A percentile compares a stretch with the other conserved stretches of the same genome.
phyloP scores from a whole-genome alignment of 2,888 invertebrate species.

The Mimumesa dahlbomi region DNA sequence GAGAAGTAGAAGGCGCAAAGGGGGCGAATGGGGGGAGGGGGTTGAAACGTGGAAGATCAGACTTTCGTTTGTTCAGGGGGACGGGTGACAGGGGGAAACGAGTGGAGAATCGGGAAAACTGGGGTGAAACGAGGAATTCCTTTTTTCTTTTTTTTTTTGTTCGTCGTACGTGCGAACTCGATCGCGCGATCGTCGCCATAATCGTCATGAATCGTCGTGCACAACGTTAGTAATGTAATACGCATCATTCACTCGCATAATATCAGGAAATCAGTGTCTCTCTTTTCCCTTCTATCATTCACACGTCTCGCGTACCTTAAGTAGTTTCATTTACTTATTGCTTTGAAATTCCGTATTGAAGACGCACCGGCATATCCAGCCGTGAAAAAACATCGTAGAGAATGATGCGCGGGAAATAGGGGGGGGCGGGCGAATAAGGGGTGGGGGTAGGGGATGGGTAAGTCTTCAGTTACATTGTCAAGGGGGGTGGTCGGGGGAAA shows the following conservation, averaged over 20 bases:
- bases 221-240: conserved; percentile 33
- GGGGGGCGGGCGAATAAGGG: conserved; percentile 1
- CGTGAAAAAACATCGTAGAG: conserved; percentile 51
- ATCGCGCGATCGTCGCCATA: conserved; percentile 27
- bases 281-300: conserved; percentile 6
- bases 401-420: conserved; percentile 44
- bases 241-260: conserved; percentile 43
- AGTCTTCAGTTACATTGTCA: conserved; percentile 8
- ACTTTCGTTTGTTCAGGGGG: background rate
- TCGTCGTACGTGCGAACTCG: conserved; percentile 8
- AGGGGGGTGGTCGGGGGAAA: conserved; percentile 2
- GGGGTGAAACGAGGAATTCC: conserved; percentile 32
- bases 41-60: background rate
- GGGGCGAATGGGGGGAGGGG: background rate
- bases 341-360: conserved; percentile 78
- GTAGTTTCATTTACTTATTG: conserved; percentile 77
- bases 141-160: conserved; percentile 32
- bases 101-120: background rate
- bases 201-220: conserved; percentile 20
- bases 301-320: conserved; percentile 62
- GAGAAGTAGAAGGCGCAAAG: background rate
- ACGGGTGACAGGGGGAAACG: conserved; percentile 33
- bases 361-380: conserved; percentile 54
- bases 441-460: background rate
- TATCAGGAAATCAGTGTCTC: conserved; percentile 21